Percentiles rank a stretch among this genome's conserved stretches.
These are phyloP conservation scores for Seladonia tumulorum DNA, from an alignment of 2,888 invertebrate species.

Conservation along the genomic window DNA sequence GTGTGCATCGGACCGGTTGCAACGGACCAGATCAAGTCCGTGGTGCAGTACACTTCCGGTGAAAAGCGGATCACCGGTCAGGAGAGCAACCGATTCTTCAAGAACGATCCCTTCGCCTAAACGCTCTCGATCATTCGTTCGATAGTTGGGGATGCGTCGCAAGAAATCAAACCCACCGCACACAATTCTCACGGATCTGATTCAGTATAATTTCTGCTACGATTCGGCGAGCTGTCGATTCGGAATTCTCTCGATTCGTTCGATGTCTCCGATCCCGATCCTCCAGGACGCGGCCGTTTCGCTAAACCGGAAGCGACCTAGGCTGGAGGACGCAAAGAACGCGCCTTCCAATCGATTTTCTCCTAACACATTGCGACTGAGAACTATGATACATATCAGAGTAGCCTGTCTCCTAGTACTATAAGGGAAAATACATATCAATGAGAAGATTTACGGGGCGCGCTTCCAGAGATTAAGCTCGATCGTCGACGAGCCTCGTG, in stretches of 20 bases:
- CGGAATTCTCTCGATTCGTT: constrained; percentile 47
- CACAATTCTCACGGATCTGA: constrained; percentile 28
- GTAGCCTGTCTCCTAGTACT: constrained; percentile 57
- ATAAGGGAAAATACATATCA: constrained; percentile 51
- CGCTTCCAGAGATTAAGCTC: constrained; percentile 12
- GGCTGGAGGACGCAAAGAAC: constrained; percentile 18
- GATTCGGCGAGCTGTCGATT: constrained; percentile 54
- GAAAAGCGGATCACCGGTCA: constrained; percentile 90
- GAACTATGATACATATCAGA: constrained; percentile 68
- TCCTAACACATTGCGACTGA: constrained; percentile 64
- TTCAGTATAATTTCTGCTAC: constrained; percentile 26
- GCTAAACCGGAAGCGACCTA: neutral
- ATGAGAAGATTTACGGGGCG: constrained; percentile 9
- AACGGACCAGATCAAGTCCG: constrained; percentile 89
- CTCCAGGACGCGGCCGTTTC: neutral
- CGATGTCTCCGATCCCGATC: constrained; percentile 36
- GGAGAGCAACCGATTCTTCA: constrained; percentile 79
- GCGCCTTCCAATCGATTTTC: constrained; percentile 53
- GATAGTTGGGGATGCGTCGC: constrained; percentile 40
- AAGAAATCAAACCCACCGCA: constrained; percentile 58
- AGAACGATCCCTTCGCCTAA: constrained; percentile 80
- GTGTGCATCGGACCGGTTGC: constrained; percentile 95
- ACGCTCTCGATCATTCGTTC: constrained; percentile 44
- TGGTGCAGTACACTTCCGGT: constrained; percentile 92
- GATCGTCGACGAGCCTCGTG: constrained; percentile 9